These are phyloP conservation scores for Cladorhizidae sp. DNA, from an alignment of 37 sponge, comb jelly and placozoan species.

Conservation along the genomic window DNA sequence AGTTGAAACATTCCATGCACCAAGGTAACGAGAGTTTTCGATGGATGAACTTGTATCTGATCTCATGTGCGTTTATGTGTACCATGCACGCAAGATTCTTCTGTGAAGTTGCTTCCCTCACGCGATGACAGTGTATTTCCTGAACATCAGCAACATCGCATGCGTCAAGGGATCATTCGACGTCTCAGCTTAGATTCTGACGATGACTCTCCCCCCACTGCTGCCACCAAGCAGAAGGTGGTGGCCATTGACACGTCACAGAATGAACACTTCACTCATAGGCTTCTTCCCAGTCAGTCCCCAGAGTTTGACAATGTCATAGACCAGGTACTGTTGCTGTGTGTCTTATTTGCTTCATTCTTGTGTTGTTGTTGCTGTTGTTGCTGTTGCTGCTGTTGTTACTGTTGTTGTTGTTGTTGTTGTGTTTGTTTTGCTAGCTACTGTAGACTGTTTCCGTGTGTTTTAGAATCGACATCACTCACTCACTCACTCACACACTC, in stretches of 20 bases:
- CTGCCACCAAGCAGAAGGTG: slow-evolving; percentile 8
- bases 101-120: background rate
- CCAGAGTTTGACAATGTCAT: slow-evolving; percentile 77
- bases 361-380: too few species aligned
- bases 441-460: too few species aligned
- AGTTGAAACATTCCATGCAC: background rate
- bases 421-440: too few species aligned
- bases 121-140: background rate
- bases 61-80: too few species aligned
- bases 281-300: slow-evolving; percentile 43
- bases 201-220: slow-evolving; percentile 4
- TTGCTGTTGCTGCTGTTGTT: too few species aligned
- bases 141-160: background rate
- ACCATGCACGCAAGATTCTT: background rate
- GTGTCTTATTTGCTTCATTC: too few species aligned
- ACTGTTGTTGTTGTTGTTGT: too few species aligned
- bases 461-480: too few species aligned
- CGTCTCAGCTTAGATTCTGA: slow-evolving; percentile 23
- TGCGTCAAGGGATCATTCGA: background rate
- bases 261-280: slow-evolving; percentile 54
- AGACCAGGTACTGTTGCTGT: too few species aligned
- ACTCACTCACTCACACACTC: too few species aligned
- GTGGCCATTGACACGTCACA: slow-evolving; percentile 58
- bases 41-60: too few species aligned
- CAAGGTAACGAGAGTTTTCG: too few species aligned